phyloP scores from a whole-genome alignment of 2,113 vertebrate species.

The Hydrolagus affinis region DNA sequence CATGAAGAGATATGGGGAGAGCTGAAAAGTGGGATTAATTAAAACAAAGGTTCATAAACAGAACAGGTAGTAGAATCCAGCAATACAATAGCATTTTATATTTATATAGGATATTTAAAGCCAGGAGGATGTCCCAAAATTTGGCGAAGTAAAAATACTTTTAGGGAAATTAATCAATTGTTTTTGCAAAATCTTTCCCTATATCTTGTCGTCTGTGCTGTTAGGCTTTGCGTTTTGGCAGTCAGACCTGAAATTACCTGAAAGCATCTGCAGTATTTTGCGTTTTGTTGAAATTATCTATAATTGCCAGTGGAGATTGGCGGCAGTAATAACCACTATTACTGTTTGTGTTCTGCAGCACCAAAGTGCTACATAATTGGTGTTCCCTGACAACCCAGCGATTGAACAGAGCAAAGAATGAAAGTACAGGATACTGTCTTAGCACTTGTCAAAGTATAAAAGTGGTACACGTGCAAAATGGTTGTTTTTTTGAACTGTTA shows the following conservation, averaged over 20 bases:
- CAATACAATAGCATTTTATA: no score
- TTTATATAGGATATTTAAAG: no score
- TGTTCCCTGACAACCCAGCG: conserved; percentile 42
- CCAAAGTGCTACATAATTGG: conserved; percentile 54
- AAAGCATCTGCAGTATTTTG: no score
- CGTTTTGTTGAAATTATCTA: no score
- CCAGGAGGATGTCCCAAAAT: background rate
- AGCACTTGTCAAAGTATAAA: conserved; percentile 33
- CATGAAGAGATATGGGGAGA: no score
- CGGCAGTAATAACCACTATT: conserved; percentile 50
- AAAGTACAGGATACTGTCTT: conserved; percentile 31
- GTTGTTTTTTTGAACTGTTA: background rate
- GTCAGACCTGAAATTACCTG: conserved; percentile 46
- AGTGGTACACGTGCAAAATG: conserved; percentile 5
- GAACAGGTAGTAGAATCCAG: no score
- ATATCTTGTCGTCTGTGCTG: conserved; percentile 40
- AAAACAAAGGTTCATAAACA: no score
- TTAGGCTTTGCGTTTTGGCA: conserved; percentile 40
- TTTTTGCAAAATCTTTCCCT: conserved; percentile 32
- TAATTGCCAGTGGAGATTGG: conserved; percentile 50
- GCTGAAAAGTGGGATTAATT: no score
- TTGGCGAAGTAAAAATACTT: background rate
- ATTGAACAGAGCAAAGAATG: conserved; percentile 30
- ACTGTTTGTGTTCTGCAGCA: conserved; percentile 39
- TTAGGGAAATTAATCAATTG: conserved; percentile 30